These are phyloP conservation scores for Sceliomorpha sp. DNA, from an alignment of 2,888 invertebrate species.

Conservation along the genomic window DNA sequence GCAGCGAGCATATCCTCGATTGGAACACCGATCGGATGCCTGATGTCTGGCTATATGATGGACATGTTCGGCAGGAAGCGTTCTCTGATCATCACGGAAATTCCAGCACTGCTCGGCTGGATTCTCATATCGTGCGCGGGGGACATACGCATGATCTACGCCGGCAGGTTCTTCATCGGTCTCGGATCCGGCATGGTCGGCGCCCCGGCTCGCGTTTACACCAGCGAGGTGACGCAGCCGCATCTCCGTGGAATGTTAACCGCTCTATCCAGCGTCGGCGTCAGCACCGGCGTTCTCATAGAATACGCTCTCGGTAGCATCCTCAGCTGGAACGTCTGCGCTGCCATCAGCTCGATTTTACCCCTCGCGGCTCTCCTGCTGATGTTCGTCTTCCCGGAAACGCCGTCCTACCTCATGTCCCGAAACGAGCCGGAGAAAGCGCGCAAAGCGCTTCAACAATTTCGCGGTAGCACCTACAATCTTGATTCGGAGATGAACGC, in stretches of 20 bases:
- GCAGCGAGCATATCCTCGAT: slow-evolving; percentile 85
- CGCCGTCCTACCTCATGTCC: slow-evolving; percentile 86
- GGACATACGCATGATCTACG: slow-evolving; percentile 84
- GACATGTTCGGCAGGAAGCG: slow-evolving; percentile 85
- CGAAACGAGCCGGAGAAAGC: slow-evolving; percentile 84
- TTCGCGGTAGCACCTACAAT: slow-evolving; percentile 84
- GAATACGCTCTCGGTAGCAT: slow-evolving; percentile 84
- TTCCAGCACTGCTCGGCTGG: slow-evolving; percentile 87
- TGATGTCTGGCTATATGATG: slow-evolving; percentile 86
- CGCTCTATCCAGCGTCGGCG: slow-evolving; percentile 86
- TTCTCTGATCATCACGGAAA: slow-evolving; percentile 84
- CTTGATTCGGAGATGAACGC: slow-evolving; percentile 84
- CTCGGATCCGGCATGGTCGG: slow-evolving; percentile 88
- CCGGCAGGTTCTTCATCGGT: slow-evolving; percentile 85
- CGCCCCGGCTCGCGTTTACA: slow-evolving; percentile 86
- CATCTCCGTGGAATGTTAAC: slow-evolving; percentile 88
- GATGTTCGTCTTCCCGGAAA: slow-evolving; percentile 86
- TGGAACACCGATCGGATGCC: slow-evolving; percentile 86
- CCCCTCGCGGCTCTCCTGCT: slow-evolving; percentile 84
- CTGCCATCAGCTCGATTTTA: slow-evolving; percentile 84
- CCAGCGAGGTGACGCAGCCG: slow-evolving; percentile 87
- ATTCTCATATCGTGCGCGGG: slow-evolving; percentile 83
- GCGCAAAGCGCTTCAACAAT: slow-evolving; percentile 82
- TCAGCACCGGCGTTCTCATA: slow-evolving; percentile 86
- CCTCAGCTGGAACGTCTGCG: slow-evolving; percentile 84